A percentile compares a stretch with the other conserved stretches of the same genome.
phyloP scores from a whole-genome alignment of 1,140 invertebrate genomes.

The Teleopsis dalmanni region DNA sequence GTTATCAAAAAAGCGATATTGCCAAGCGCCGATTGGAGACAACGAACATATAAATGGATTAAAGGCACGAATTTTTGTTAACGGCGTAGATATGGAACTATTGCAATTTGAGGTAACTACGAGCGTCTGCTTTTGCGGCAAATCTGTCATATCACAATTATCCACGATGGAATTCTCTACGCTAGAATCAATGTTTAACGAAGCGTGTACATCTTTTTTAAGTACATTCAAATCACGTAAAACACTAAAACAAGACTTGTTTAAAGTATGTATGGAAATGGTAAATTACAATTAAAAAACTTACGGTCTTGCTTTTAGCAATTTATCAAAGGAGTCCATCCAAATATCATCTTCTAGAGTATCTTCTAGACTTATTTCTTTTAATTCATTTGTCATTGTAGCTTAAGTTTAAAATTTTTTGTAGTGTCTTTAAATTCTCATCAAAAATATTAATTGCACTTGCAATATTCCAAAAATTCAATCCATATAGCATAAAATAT shows the following conservation, averaged over 20 bases:
- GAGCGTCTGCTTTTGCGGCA: background rate
- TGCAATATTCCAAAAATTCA: too few species aligned
- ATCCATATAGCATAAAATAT: too few species aligned
- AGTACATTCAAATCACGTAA: slow-evolving; percentile 23
- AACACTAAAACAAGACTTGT: slow-evolving; percentile 14
- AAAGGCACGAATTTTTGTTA: slow-evolving; percentile 5
- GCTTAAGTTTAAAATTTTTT: too few species aligned
- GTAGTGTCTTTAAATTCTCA: too few species aligned
- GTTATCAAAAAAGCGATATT: background rate
- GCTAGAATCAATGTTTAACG: slow-evolving; percentile 35
- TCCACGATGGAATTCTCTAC: slow-evolving; percentile 25
- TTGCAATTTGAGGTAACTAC: background rate
- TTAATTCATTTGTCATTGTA: too few species aligned
- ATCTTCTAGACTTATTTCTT: slow-evolving; percentile 12
- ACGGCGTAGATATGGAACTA: slow-evolving; percentile 28
- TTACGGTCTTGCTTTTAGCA: slow-evolving; percentile 24
- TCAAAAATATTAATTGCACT: too few species aligned
- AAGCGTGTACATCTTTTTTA: slow-evolving; percentile 24
- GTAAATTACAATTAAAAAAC: slow-evolving; percentile 2
- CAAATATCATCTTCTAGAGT: slow-evolving; percentile 22
- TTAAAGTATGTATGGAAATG: background rate
- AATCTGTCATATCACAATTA: background rate
- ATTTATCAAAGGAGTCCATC: slow-evolving; percentile 35
- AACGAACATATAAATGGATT: slow-evolving; percentile 28
- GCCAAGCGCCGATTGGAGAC: slow-evolving; percentile 9